Conservation (phyloP, 2,888 invertebrate genomes). For the Drosophila phalerata region DNA sequence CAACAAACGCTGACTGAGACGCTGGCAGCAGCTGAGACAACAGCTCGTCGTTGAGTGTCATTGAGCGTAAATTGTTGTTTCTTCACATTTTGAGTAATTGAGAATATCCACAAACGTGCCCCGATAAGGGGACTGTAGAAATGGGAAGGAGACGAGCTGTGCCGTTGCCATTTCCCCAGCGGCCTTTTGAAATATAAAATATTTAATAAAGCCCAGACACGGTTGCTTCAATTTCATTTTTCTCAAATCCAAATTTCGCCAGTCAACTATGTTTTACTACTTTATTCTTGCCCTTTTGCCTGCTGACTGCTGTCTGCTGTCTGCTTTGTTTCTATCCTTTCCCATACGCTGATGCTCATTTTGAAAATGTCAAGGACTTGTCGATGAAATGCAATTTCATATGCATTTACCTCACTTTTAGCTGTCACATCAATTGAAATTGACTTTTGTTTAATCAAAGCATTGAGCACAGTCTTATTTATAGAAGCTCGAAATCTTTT, state of each 20-base stretch:
- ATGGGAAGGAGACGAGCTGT: not conserved
- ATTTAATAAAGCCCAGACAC: constrained; percentile 73
- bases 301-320: not conserved
- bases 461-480: not conserved
- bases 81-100: constrained; percentile 82
- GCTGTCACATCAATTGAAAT: constrained; percentile 45
- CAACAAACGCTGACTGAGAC: constrained; percentile 28
- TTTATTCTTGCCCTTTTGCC: constrained; percentile 6
- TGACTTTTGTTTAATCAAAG: constrained; percentile 57
- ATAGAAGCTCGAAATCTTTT: not conserved
- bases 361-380: constrained; percentile 77
- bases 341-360: constrained; percentile 55
- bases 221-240: constrained; percentile 49
- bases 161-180: constrained; percentile 52
- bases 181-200: constrained; percentile 65
- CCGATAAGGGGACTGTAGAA: not conserved
- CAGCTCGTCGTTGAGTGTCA: constrained; percentile 79
- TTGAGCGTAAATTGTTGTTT: constrained; percentile 84
- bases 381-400: constrained; percentile 61
- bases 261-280: constrained; percentile 65
- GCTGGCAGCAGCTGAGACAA: constrained; percentile 56
- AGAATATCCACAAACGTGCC: constrained; percentile 73
- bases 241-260: constrained; percentile 43
- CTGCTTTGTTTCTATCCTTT: not conserved
- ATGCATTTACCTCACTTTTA: constrained; percentile 64